Conservation (phyloP, 2,888 invertebrate genomes). For the Cyclophora albipunctata region DNA sequence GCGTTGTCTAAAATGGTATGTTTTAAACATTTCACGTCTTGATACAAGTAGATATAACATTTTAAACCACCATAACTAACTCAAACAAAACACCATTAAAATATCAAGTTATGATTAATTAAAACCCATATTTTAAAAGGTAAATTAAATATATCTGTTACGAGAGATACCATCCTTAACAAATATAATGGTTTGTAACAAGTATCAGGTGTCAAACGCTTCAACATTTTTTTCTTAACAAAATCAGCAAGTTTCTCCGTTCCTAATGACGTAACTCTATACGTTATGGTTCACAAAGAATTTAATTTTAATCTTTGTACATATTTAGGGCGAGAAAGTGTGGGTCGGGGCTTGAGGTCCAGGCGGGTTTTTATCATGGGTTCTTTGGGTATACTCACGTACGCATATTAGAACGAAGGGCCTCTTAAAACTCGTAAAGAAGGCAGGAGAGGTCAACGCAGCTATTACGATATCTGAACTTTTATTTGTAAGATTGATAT, state of each 20-base stretch:
- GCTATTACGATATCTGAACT: conserved; percentile 38
- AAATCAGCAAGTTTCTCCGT: conserved; percentile 5
- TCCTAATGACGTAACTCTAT: conserved; percentile 67
- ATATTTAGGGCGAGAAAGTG: conserved; percentile 44
- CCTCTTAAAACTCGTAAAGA: conserved; percentile 56
- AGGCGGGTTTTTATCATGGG: conserved; percentile 43
- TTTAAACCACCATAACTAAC: too few species aligned
- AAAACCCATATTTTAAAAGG: too few species aligned
- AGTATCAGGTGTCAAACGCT: conserved; percentile 18
- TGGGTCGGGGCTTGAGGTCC: conserved; percentile 10
- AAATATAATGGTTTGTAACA: conserved; percentile 1
- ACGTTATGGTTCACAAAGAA: conserved; percentile 61
- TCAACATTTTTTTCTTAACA: conserved; percentile 6
- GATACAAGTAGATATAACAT: too few species aligned
- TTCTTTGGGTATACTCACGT: conserved; percentile 50
- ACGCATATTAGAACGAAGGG: conserved; percentile 55
- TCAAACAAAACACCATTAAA: too few species aligned
- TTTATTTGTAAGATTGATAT: conserved; percentile 34
- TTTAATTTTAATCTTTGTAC: conserved; percentile 65
- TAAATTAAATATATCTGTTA: not conserved
- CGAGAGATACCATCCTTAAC: too few species aligned
- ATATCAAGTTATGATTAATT: too few species aligned
- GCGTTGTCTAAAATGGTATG: conserved; percentile 17
- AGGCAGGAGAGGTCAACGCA: conserved; percentile 45
- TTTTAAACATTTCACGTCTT: not conserved